Base-by-base conservation (phyloP, 1,140 invertebrate species). In the Pectinophora gossypiella region DNA sequence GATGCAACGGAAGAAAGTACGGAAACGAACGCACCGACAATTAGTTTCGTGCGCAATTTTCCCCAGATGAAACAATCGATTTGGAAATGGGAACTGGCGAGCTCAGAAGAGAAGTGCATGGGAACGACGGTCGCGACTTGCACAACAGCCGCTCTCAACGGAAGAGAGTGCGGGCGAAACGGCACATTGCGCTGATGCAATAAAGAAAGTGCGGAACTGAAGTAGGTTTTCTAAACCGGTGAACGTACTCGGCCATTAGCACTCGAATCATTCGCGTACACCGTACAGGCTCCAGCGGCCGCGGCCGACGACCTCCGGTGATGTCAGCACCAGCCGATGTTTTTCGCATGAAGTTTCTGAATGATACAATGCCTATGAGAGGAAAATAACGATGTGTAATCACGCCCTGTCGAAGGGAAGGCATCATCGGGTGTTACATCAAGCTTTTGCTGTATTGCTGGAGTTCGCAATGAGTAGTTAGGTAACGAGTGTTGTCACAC, bases 201-300 rank as follows among this genome's bases (percentile, higher is more conserved):
- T 75, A 75, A 85, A 83, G 83, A 86, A 86, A 86, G 83, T 83
- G 76, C 83, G 81, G 83, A 86, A 86, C 73, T 77, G 64, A 80
- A 76, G 74, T 80, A 78, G 74, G 68, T 83, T 83, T 86, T 83
- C 79, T 81, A 83, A 67, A 63, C 76, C 80, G 83, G 79, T 83
- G 83, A 86, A 86, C 65, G 83, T 80, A 83, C 83, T 83, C 56
- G 67, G 64, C 72, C 72, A 83, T 83, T 86, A 81, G 74, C 67
- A 59, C n/a, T 78, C 76, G 61, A 81, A 83, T 83, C 79, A 80
- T 78, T 76, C 61, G 72, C 63, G 68, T 72, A 10, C 20, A 22
- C 69, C 61, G 67, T 72, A 57, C 68, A 76, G 75, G 69, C 72
- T 72, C 66, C 59, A 56, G 71, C 65, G 68, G 58, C 69, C 46